Conservation (phyloP, 2,888 invertebrate genomes). For the Therioaphis trifolii region DNA sequence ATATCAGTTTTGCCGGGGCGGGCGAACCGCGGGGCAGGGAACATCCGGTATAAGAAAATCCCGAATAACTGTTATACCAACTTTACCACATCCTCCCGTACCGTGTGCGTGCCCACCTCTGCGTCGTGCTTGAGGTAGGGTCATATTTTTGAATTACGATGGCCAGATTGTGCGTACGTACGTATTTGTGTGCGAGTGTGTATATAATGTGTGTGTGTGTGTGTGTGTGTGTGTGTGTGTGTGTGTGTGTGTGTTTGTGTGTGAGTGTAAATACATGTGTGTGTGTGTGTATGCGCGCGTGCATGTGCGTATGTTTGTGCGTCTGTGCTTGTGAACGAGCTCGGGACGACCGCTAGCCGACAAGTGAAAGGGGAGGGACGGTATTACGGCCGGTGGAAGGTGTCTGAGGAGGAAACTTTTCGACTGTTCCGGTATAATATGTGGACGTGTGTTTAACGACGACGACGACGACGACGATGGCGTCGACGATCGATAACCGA, state of each 20-base stretch:
- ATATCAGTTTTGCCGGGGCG: conserved; percentile 30
- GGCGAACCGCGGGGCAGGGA: not conserved
- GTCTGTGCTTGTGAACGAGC: too few species aligned
- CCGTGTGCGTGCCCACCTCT: too few species aligned
- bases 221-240: not conserved
- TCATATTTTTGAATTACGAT: conserved; percentile 50
- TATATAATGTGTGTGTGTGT: not conserved
- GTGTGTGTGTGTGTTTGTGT: too few species aligned
- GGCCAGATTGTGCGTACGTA: not conserved
- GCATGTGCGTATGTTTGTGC: too few species aligned
- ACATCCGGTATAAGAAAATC: conserved; percentile 52
- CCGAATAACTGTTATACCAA: conserved; percentile 34
- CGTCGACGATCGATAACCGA: conserved; percentile 50
- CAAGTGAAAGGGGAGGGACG: not conserved
- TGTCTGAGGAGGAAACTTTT: conserved; percentile 41
- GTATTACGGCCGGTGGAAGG: not conserved
- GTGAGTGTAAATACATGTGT: too few species aligned
- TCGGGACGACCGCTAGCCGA: too few species aligned
- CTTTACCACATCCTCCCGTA: not conserved
- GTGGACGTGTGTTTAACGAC: conserved; percentile 43
- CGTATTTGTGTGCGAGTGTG: not conserved
- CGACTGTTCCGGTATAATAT: conserved; percentile 31
- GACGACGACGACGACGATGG: not conserved
- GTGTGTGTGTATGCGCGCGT: too few species aligned
- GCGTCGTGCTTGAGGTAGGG: not conserved